A percentile compares a stretch with the other conserved stretches of the same genome.
phyloP scores from a whole-genome alignment of 2,888 invertebrate genomes.

The Mamestra brassicae region DNA sequence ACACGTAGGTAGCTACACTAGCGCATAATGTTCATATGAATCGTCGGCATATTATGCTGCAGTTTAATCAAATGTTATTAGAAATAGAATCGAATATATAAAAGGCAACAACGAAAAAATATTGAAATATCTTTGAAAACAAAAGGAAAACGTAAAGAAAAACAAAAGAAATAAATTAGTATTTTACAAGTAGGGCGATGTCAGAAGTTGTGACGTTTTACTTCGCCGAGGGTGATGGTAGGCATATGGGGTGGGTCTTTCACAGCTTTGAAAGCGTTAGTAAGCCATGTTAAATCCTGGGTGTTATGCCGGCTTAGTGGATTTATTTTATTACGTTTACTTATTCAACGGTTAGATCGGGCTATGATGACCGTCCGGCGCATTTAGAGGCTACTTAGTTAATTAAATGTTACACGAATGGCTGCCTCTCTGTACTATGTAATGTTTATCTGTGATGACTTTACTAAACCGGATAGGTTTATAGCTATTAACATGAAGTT shows the following conservation, averaged over 20 bases:
- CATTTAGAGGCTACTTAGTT: constrained; percentile 80
- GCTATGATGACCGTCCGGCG: constrained; percentile 76
- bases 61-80: constrained; percentile 11
- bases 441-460: constrained; percentile 57
- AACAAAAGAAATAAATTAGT: constrained; percentile 59
- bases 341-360: constrained; percentile 80
- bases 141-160: constrained; percentile 48
- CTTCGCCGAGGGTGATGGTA: constrained; percentile 64
- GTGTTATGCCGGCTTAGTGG: constrained; percentile 81
- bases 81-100: constrained; percentile 13
- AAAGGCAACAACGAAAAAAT: constrained; percentile 10
- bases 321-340: constrained; percentile 87
- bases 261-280: constrained; percentile 80
- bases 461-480: constrained; percentile 47
- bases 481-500: constrained; percentile 52
- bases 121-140: constrained; percentile 20
- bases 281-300: constrained; percentile 82
- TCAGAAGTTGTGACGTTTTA: constrained; percentile 62
- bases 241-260: constrained; percentile 74
- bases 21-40: constrained; percentile 23
- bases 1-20: background rate
- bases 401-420: constrained; percentile 79
- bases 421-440: constrained; percentile 57
- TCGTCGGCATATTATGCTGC: background rate
- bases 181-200: constrained; percentile 49